Base-by-base conservation (phyloP, 2,888 invertebrate genomes). In the Idaea dimidiata region DNA sequence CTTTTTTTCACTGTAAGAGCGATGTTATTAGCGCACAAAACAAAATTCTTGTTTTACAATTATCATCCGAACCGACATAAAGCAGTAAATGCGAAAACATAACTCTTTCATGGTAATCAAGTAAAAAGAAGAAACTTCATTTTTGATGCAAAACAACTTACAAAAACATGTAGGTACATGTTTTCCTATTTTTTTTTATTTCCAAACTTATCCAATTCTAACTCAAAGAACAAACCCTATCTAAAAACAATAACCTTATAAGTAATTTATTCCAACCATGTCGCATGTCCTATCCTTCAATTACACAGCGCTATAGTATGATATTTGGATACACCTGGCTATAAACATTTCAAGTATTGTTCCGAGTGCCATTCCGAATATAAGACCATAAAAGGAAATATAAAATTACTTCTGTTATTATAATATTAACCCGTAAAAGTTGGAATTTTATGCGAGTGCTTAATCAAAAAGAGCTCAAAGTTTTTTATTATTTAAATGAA, bases 381-480 rank as follows among this genome's bases (percentile, higher is more conserved):
- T 43, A 43, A 43, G 43, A 43, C 14, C 43, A 43, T 43, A 43
- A 43, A 43, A 43, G 43, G 43, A 43, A 43, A 43, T 43, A 43
- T 43, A 43, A 43, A 43, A 43, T 43, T 43, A 43, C 43, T 43
- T 43, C 43, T 43, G 43, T 43, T 43, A 43, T 43, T 43, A 43
- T 43, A 43, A 43, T 43, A 43, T 43, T 43, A 14, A 14, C 43
- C 14, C 43, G 43, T 43, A 43, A 43, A 43, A 14, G 3, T 43
- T 24, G 24, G 43, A 43, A 10, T 43, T 43, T 43, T 43, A 43
- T 43, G 43, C 43, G 43, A 43, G 43, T 43, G 43, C 43, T 43
- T 43, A 43, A 43, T 43, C 43, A 43, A 43, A 43, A 43, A 14
- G 43, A 14, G 43, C 43, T 43, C 43, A 43, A 43, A 43, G 43